These are phyloP conservation scores for Noctua janthe DNA, from an alignment of 2,888 invertebrate species.

Conservation along the genomic window DNA sequence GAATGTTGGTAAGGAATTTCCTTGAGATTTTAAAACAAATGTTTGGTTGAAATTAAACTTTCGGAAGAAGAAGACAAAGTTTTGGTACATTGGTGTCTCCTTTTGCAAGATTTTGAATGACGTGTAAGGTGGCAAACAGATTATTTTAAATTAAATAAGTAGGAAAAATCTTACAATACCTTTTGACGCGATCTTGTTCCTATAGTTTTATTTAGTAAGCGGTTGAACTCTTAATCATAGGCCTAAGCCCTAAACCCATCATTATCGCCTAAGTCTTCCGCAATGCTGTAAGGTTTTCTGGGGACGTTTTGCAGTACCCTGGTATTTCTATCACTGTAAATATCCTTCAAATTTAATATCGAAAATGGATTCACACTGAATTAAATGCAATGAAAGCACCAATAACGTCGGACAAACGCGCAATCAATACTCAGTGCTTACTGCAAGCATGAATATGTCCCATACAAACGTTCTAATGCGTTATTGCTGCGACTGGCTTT, in stretches of 20 bases:
- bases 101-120: neutral
- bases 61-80: neutral
- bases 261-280: neutral
- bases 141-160: neutral
- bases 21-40: neutral
- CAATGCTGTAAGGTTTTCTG: neutral
- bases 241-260: neutral
- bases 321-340: neutral
- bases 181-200: neutral
- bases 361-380: neutral
- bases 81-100: neutral
- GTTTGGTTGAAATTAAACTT: neutral
- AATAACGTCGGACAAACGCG: conserved; percentile 27
- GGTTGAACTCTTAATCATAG: neutral
- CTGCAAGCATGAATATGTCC: conserved; percentile 31
- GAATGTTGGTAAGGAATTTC: conserved; percentile 1
- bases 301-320: neutral
- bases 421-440: conserved; percentile 35
- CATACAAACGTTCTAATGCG: conserved; percentile 31
- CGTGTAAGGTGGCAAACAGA: neutral
- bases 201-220: neutral
- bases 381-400: conserved; percentile 22
- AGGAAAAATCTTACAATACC: neutral
- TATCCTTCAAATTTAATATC: neutral
- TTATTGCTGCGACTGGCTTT: conserved; percentile 44